A percentile compares a stretch with the other conserved stretches of the same genome.
Conservation (phyloP, 1,140 invertebrate species). For the Aethina tumida region DNA sequence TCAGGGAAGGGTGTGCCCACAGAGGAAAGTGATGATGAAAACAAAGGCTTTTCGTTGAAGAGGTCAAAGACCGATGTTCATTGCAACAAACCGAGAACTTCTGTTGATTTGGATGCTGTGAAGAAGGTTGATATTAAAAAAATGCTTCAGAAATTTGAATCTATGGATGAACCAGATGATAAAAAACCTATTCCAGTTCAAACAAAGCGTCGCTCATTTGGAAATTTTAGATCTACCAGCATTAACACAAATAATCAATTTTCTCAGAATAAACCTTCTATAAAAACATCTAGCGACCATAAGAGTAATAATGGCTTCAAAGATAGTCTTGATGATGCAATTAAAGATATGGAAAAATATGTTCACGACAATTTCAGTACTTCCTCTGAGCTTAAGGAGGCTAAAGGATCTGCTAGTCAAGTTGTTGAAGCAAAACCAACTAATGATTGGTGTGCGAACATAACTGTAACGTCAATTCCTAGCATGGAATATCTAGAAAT, state of each 20-base stretch:
- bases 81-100: slow-evolving; percentile 24
- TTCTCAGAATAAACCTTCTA: background rate
- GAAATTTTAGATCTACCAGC: slow-evolving; percentile 7
- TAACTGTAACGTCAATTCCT: slow-evolving; percentile 20
- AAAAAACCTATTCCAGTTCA: background rate
- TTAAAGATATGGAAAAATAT: slow-evolving; percentile 25
- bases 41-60: slow-evolving; percentile 19
- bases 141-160: slow-evolving; percentile 33
- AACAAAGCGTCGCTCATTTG: slow-evolving; percentile 13
- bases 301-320: background rate
- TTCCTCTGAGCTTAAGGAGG: no score
- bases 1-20: slow-evolving; percentile 24
- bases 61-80: slow-evolving; percentile 33
- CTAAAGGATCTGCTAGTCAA: no score
- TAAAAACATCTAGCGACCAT: background rate
- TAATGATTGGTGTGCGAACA: slow-evolving; percentile 23
- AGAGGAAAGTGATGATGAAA: slow-evolving; percentile 14
- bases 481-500: slow-evolving; percentile 18
- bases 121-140: slow-evolving; percentile 33
- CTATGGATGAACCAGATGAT: slow-evolving; percentile 12
- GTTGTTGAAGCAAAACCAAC: no score
- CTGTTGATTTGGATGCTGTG: slow-evolving; percentile 32
- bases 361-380: slow-evolving; percentile 16
- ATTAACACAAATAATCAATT: background rate
- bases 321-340: slow-evolving; percentile 14